Conservation (phyloP, 1,140 invertebrate genomes). For the Frieseomelitta varia region DNA sequence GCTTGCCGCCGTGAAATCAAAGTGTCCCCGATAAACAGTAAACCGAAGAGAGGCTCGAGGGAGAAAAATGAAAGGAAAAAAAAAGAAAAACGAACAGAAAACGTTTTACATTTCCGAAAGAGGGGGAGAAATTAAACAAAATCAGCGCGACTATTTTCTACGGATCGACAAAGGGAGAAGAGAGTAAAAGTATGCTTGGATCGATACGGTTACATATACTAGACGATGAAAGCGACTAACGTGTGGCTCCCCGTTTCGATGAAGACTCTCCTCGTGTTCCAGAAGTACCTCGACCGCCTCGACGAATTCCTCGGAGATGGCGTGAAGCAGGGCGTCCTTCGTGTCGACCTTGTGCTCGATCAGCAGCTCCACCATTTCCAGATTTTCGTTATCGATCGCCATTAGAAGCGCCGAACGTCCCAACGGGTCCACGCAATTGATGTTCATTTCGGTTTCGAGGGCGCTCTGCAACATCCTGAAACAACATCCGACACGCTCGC, state of each 20-base stretch:
- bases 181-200: not conserved
- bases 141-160: not conserved
- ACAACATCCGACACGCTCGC: constrained; percentile 9
- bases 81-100: no score
- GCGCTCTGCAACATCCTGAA: constrained; percentile 90
- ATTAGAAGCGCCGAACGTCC: constrained; percentile 95
- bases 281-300: constrained; percentile 98
- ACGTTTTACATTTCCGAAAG: no score
- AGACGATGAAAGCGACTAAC: constrained; percentile 83
- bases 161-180: not conserved
- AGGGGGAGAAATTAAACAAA: no score
- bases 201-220: constrained; percentile 20
- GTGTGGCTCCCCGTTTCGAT: constrained; percentile 90
- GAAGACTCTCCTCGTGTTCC: constrained; percentile 93
- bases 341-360: constrained; percentile 94
- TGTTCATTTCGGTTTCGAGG: constrained; percentile 92
- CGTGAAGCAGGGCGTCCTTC: constrained; percentile 96
- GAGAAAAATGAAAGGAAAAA: not conserved
- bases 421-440: constrained; percentile 98
- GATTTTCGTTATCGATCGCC: constrained; percentile 99
- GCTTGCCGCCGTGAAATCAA: not conserved
- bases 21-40: not conserved
- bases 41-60: not conserved
- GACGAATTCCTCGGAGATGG: constrained; percentile 98
- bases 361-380: constrained; percentile 98